Evolutionary conservation across 2,797 vertebrate genomes (phyloP).

Genomic region (Ptychadena robeensis): DNA sequence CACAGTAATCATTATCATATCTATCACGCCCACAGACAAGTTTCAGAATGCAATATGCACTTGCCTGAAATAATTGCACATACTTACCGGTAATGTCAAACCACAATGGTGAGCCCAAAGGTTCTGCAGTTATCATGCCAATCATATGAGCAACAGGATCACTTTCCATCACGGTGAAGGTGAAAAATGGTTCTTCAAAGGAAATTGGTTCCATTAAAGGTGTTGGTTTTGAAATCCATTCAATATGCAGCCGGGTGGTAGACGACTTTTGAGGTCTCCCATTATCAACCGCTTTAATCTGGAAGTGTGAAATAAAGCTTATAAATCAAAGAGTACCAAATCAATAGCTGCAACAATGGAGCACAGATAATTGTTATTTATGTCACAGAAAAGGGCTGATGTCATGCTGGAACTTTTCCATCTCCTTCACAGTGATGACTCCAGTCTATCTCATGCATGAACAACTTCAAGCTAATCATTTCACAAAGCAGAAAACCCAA

Average conservation of each 20-base stretch:
- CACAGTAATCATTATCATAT: constrained; percentile 10
- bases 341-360: constrained; percentile 59
- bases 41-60: constrained; percentile 18
- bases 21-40: neutral
- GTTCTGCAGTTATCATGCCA: constrained; percentile 90
- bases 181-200: constrained; percentile 90
- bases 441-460: neutral
- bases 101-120: constrained; percentile 86
- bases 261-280: constrained; percentile 95
- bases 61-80: constrained; percentile 42
- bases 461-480: neutral
- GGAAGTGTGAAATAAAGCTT: constrained; percentile 53
- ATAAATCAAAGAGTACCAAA: constrained; percentile 56
- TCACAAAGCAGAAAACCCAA: neutral
- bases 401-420: constrained; percentile 8
- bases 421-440: neutral
- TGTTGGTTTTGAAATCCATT: constrained; percentile 91
- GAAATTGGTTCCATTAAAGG: constrained; percentile 79
- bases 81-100: constrained; percentile 96
- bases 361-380: constrained; percentile 55
- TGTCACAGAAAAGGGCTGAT: constrained; percentile 1
- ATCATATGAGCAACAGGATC: constrained; percentile 97
- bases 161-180: constrained; percentile 95
- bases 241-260: constrained; percentile 90
- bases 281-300: constrained; percentile 98